Evolutionary conservation across 2,888 invertebrate species (phyloP).

Genomic region (Lasioglossum villosulum): DNA sequence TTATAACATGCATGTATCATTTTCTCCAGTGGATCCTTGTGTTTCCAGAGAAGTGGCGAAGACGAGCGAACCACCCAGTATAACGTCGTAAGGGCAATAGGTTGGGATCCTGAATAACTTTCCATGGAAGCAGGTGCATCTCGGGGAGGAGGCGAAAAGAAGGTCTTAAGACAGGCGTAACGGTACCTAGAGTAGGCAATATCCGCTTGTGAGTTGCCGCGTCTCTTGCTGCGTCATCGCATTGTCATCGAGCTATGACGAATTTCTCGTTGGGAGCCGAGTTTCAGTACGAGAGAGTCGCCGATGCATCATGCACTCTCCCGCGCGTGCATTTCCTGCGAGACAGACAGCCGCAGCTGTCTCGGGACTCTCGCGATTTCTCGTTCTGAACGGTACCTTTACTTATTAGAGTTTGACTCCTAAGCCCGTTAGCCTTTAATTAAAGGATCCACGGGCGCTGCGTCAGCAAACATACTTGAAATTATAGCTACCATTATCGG

Average conservation of each 20-base stretch:
- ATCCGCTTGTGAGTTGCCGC: slow-evolving; percentile 83
- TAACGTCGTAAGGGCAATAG: slow-evolving; percentile 64
- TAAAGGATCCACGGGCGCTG: slow-evolving; percentile 50
- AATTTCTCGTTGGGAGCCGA: slow-evolving; percentile 64
- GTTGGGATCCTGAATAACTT: slow-evolving; percentile 73
- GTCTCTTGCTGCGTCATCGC: slow-evolving; percentile 65
- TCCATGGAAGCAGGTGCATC: slow-evolving; percentile 53
- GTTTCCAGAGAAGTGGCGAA: not conserved
- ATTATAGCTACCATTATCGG: slow-evolving; percentile 64
- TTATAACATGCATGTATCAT: too few species aligned
- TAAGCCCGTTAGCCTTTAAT: slow-evolving; percentile 67
- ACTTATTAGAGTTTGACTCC: slow-evolving; percentile 47
- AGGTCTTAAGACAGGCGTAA: slow-evolving; percentile 70
- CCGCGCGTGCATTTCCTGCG: not conserved
- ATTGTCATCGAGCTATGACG: slow-evolving; percentile 72
- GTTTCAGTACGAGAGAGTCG: slow-evolving; percentile 20
- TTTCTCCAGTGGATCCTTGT: too few species aligned
- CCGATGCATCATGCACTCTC: not conserved
- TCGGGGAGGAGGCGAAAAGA: slow-evolving; percentile 50
- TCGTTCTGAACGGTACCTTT: slow-evolving; percentile 44
- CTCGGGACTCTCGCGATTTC: slow-evolving; percentile 15
- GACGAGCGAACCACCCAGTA: not conserved
- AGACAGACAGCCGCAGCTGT: slow-evolving; percentile 6
- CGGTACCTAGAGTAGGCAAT: slow-evolving; percentile 82
- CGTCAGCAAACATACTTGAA: slow-evolving; percentile 52